phyloP scores from a whole-genome alignment of 2,888 invertebrate genomes.

The Mesorhabditis belari region DNA sequence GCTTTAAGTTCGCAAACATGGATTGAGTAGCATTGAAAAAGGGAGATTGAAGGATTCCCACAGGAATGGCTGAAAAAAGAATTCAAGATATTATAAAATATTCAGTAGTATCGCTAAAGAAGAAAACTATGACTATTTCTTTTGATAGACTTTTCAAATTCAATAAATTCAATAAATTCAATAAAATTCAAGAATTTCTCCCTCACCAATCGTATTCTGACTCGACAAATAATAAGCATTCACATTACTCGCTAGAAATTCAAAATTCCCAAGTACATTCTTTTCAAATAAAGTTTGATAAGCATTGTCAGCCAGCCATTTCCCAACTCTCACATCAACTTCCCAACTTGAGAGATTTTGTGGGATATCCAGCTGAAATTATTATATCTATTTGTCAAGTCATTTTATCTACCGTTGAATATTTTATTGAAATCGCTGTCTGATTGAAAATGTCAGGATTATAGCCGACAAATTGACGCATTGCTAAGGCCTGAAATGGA shows the following conservation, averaged over 20 bases:
- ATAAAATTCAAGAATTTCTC: no score
- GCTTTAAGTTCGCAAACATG: neutral
- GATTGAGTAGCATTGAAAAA: slow-evolving; percentile 6
- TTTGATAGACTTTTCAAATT: no score
- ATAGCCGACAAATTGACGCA: neutral
- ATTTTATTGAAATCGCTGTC: neutral
- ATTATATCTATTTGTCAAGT: no score
- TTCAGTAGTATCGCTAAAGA: neutral
- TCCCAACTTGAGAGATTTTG: no score
- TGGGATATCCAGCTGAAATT: neutral
- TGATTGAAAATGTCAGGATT: neutral
- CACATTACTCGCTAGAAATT: slow-evolving; percentile 2
- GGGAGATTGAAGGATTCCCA: slow-evolving; percentile 6
- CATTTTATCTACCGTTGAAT: neutral
- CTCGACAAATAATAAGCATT: slow-evolving; percentile 10
- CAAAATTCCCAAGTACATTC: slow-evolving; percentile 5
- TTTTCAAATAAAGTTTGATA: neutral
- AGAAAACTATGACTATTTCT: neutral
- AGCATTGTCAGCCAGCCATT: neutral
- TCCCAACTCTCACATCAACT: slow-evolving; percentile 2
- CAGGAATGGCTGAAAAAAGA: slow-evolving; percentile 8
- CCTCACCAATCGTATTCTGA: slow-evolving; percentile 9
- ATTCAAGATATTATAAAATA: no score
- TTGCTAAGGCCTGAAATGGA: neutral
- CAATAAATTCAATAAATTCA: no score